Conservation (phyloP, 1,140 invertebrate species). For the Lutraria rhynchaena region DNA sequence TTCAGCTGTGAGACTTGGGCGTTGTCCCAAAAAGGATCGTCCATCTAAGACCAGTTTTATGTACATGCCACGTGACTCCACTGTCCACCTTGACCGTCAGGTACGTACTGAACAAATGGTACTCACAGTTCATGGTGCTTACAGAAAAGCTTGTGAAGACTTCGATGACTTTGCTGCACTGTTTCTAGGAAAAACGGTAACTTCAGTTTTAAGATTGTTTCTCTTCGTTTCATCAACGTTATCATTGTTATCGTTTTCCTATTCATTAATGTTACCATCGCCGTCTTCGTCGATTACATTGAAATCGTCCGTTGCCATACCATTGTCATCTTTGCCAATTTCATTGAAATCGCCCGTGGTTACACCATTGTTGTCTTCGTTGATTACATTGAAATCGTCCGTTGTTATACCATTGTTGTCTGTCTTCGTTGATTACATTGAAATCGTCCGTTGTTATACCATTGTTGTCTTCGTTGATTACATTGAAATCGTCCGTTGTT, state of each 20-base stretch:
- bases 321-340: too few species aligned
- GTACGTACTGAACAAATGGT: constrained; percentile 74
- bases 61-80: constrained; percentile 68
- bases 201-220: background rate
- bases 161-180: constrained; percentile 58
- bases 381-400: too few species aligned
- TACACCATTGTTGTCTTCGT: too few species aligned
- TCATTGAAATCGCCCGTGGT: too few species aligned
- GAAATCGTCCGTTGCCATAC: too few species aligned
- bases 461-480: too few species aligned
- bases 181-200: constrained; percentile 38
- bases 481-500: too few species aligned
- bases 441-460: too few species aligned
- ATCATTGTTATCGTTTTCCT: background rate
- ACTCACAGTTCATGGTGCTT: constrained; percentile 70
- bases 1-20: constrained; percentile 70
- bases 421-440: too few species aligned
- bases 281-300: too few species aligned
- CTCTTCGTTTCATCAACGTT: background rate
- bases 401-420: too few species aligned
- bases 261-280: background rate
- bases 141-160: constrained; percentile 60
- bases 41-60: constrained; percentile 70
- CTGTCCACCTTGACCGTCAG: constrained; percentile 69
- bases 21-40: constrained; percentile 73